Conservation (phyloP, 2,113 vertebrate genomes). For the Sclerurus mexicanus region DNA sequence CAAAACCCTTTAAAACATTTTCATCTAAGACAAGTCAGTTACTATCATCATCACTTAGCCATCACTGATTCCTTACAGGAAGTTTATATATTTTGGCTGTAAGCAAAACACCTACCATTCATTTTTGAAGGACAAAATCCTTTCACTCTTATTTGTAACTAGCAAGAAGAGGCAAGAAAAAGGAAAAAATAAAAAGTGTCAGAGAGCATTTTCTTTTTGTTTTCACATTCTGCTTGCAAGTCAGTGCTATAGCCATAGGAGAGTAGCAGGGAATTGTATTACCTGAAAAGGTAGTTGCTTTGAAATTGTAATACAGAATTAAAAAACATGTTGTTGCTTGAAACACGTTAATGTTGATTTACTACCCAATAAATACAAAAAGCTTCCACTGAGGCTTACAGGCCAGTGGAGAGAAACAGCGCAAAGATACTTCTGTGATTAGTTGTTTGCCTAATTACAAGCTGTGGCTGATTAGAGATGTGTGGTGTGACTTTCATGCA, state of each 20-base stretch:
- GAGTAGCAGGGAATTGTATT: not conserved
- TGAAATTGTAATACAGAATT: conserved; percentile 51
- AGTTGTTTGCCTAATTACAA: conserved; percentile 57
- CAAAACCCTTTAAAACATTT: not conserved
- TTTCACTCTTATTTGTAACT: not conserved
- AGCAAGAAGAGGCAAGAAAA: not conserved
- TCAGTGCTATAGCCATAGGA: not conserved
- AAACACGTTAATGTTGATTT: conserved; percentile 62
- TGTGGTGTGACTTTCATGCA: not conserved
- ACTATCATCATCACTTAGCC: not conserved
- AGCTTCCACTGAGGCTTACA: conserved; percentile 25
- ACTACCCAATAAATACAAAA: conserved; percentile 58
- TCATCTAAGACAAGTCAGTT: not conserved
- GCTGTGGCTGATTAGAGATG: conserved; percentile 45
- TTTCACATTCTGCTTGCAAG: conserved; percentile 30
- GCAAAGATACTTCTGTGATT: conserved; percentile 33
- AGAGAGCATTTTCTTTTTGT: not conserved
- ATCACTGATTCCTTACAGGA: not conserved
- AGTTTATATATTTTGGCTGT: not conserved
- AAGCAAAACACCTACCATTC: not conserved
- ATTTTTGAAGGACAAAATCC: not conserved
- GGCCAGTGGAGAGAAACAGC: conserved; percentile 25
- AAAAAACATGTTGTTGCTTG: conserved; percentile 38
- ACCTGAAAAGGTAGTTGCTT: not conserved
- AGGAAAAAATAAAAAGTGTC: too few species aligned